phyloP scores from a whole-genome alignment of 2,113 vertebrate species.

The Crotophaga sulcirostris region DNA sequence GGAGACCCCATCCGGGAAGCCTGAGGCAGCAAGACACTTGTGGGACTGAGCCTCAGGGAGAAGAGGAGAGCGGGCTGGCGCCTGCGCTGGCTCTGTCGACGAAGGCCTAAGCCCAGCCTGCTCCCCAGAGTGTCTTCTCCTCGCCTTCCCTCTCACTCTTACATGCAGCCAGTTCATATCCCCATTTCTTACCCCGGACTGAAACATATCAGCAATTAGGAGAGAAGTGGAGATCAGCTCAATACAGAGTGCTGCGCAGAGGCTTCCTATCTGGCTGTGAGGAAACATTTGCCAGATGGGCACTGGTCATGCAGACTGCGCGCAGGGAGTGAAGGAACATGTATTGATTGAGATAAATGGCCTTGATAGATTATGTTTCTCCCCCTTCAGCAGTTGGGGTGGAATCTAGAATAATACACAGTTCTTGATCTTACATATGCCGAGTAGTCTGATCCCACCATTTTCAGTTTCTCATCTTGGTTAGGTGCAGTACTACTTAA shows the following conservation, averaged over 20 bases:
- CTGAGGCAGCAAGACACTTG: not conserved
- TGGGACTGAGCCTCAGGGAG: not conserved
- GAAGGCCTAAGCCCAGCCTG: not conserved
- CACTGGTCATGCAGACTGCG: not conserved
- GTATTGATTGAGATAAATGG: not conserved
- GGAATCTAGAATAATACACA: not conserved
- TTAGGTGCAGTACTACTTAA: not conserved
- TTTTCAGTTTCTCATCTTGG: not conserved
- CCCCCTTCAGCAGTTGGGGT: not conserved
- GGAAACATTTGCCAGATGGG: not conserved
- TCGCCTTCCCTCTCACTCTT: rapidly evolving
- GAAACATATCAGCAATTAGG: not conserved
- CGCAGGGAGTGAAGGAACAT: not conserved
- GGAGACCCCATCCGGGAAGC: not conserved
- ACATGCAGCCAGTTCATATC: not conserved
- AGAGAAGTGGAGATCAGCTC: not conserved
- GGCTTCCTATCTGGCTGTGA: not conserved
- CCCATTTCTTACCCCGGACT: not conserved
- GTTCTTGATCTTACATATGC: not conserved
- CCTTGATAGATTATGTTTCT: not conserved
- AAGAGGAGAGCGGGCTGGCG: rapidly evolving
- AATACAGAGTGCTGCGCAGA: rapidly evolving
- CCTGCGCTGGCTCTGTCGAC: not conserved
- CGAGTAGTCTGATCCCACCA: not conserved
- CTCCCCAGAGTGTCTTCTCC: not conserved